A percentile compares a stretch with the other conserved stretches of the same genome.
These are phyloP conservation scores for Iphiclides podalirius DNA, from an alignment of 2,888 invertebrate species.

Conservation along the genomic window DNA sequence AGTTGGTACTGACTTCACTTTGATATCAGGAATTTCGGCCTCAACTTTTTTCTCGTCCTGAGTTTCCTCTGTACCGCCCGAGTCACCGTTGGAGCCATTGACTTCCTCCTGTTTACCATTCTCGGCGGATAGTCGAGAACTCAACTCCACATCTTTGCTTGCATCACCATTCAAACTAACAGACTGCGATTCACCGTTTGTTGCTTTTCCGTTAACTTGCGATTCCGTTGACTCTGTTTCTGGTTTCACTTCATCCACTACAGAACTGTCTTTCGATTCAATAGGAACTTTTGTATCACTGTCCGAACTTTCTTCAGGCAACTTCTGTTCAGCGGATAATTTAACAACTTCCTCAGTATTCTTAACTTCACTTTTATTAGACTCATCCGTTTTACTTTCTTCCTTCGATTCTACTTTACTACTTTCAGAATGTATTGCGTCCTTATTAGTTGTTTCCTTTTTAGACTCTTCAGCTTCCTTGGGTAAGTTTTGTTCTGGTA, in stretches of 20 bases:
- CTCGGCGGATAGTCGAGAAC: conserved; percentile 57
- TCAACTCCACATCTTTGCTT: conserved; percentile 55
- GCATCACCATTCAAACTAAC: conserved; percentile 56
- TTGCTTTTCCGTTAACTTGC: conserved; percentile 62
- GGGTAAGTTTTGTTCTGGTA: conserved; percentile 20
- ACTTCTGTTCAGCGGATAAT: conserved; percentile 16
- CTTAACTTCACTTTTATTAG: conserved; percentile 28
- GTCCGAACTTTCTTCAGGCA: conserved; percentile 17
- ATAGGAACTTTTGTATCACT: conserved; percentile 20
- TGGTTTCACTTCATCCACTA: conserved; percentile 28
- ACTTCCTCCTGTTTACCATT: conserved; percentile 47
- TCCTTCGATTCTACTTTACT: conserved; percentile 19
- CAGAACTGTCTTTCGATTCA: conserved; percentile 30
- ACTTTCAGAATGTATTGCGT: conserved; percentile 1
- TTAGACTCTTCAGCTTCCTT: conserved; percentile 24
- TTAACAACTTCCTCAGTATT: conserved; percentile 9
- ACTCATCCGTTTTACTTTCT: conserved; percentile 32
- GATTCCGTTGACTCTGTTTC: conserved; percentile 44
- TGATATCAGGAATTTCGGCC: conserved; percentile 65
- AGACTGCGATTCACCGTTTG: conserved; percentile 49
- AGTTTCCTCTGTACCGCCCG: conserved; percentile 44
- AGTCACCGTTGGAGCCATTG: conserved; percentile 36
- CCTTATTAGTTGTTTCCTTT: conserved; percentile 21
- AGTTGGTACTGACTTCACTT: conserved; percentile 78
- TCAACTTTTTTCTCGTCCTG: conserved; percentile 61